Evolutionary conservation across 2,888 invertebrate species (phyloP).

Genomic region (Rotaria socialis): DNA sequence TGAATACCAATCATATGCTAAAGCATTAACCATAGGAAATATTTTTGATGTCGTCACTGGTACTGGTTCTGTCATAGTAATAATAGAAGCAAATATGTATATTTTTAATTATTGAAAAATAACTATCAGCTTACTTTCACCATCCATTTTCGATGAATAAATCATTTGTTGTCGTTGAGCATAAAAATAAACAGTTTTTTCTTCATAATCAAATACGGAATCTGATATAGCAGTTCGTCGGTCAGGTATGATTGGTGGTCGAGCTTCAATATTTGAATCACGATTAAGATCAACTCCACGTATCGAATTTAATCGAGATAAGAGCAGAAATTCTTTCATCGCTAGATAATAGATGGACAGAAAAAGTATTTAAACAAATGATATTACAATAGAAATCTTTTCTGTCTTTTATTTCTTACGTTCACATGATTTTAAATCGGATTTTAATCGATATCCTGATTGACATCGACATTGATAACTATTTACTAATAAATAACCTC

Average conservation of each 20-base stretch:
- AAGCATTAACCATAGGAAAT: constrained; percentile 4
- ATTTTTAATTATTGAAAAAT: background rate
- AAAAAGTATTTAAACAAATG: background rate
- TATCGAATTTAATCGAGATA: constrained; percentile 24
- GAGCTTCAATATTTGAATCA: constrained; percentile 36
- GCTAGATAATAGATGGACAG: background rate
- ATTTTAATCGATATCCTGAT: constrained; percentile 74
- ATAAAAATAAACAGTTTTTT: constrained; percentile 28
- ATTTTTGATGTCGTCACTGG: constrained; percentile 40
- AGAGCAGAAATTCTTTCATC: constrained; percentile 33
- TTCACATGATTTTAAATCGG: constrained; percentile 71
- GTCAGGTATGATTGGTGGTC: constrained; percentile 38
- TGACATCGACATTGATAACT: constrained; percentile 86
- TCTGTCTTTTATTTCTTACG: background rate
- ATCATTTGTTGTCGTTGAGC: constrained; percentile 10
- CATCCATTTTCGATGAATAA: constrained; percentile 29
- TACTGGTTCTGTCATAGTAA: background rate
- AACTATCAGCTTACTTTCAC: constrained; percentile 39
- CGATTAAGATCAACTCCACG: constrained; percentile 16
- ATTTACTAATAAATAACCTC: constrained; percentile 57
- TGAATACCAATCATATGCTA: constrained; percentile 42
- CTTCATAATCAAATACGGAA: constrained; percentile 19
- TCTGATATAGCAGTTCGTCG: background rate
- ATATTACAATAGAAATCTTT: background rate
- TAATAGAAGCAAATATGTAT: background rate